Evolutionary conservation across 2,797 vertebrate species (phyloP).

Genomic region (Ibycter americanus): DNA sequence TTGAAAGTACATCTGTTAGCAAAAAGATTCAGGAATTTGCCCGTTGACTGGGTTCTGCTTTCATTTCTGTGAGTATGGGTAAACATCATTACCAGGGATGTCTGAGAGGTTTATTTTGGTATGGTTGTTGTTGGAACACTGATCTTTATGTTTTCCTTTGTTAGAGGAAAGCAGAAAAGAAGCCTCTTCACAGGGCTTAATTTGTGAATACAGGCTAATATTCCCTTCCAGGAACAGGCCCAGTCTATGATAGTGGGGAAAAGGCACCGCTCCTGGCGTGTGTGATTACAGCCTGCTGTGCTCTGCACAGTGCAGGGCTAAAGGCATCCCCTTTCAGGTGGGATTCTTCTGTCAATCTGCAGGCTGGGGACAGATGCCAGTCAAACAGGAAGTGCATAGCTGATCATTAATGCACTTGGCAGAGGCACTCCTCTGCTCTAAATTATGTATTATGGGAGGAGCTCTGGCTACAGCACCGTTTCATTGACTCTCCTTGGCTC

Average conservation of each 20-base stretch:
- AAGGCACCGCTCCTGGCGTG: rapidly evolving
- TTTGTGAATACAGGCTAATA: background rate
- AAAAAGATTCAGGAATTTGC: background rate
- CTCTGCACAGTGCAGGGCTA: background rate
- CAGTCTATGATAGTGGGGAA: too few species aligned
- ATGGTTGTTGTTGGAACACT: background rate
- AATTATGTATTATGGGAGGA: background rate
- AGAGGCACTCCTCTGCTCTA: background rate
- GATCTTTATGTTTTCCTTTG: background rate
- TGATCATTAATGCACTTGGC: background rate
- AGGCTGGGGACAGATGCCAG: background rate
- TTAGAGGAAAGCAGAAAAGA: background rate
- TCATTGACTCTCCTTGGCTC: background rate
- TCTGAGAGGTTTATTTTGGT: background rate
- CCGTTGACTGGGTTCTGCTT: background rate
- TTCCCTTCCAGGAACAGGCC: background rate
- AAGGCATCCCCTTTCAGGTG: background rate
- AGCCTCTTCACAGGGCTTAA: background rate
- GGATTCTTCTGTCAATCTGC: background rate
- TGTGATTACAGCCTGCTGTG: background rate
- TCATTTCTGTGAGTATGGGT: background rate
- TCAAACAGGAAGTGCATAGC: background rate
- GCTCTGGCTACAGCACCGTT: background rate
- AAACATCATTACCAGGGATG: background rate
- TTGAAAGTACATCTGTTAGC: background rate